Percentiles rank a stretch among this genome's conserved stretches.
phyloP scores from a whole-genome alignment of 2,888 invertebrate species.

The Sipha maydis region DNA sequence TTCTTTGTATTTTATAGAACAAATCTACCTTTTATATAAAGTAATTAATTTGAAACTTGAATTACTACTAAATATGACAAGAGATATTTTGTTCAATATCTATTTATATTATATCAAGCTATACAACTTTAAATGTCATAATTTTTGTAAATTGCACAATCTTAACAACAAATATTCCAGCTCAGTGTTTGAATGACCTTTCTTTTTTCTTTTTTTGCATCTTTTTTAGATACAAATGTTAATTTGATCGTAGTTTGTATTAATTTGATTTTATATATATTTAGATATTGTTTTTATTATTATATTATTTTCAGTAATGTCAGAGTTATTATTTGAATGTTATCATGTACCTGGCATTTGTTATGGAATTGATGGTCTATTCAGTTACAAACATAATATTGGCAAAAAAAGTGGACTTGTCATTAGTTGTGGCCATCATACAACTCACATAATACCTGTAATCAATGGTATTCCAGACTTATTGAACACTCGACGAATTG shows the following conservation, averaged over 20 bases:
- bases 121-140: no score
- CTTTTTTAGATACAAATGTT: neutral
- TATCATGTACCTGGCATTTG: constrained; percentile 86
- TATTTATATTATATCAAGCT: no score
- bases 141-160: no score
- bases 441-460: constrained; percentile 88
- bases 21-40: no score
- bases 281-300: no score
- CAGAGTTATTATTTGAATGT: constrained; percentile 91
- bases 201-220: neutral
- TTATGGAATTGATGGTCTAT: constrained; percentile 88
- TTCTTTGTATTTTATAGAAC: no score
- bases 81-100: no score
- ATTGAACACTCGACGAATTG: constrained; percentile 81
- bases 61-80: no score
- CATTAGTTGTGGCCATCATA: constrained; percentile 86
- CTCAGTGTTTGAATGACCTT: no score
- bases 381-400: constrained; percentile 73
- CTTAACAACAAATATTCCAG: no score
- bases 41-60: no score
- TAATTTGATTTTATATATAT: no score
- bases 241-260: neutral
- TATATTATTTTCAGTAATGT: constrained; percentile 80
- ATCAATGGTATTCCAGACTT: constrained; percentile 77
- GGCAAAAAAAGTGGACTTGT: constrained; percentile 74